Conservation (phyloP, 2,113 vertebrate genomes). For the Smithornis capensis region DNA sequence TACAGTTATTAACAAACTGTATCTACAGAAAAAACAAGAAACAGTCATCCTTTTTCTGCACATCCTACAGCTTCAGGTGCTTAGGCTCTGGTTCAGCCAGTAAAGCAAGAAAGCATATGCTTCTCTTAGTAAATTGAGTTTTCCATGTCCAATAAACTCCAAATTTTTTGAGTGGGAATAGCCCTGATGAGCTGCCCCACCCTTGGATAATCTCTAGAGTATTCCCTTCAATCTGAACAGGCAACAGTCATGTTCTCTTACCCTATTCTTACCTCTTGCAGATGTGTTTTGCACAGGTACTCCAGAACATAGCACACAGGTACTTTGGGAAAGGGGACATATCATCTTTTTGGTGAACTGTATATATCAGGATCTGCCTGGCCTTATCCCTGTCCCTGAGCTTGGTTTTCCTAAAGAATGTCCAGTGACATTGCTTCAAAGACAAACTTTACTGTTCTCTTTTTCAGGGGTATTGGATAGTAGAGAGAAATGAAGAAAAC, state of each 20-base stretch:
- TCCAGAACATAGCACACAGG: not conserved
- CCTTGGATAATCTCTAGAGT: not conserved
- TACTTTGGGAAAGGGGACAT: not conserved
- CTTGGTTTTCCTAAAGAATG: not conserved
- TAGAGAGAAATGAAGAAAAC: not conserved
- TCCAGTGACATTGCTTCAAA: not conserved
- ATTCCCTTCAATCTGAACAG: not conserved
- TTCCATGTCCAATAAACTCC: not conserved
- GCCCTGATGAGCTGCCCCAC: not conserved
- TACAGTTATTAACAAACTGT: not conserved
- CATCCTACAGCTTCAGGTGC: not conserved
- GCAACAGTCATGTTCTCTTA: not conserved
- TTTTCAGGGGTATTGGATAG: not conserved
- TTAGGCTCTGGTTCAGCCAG: not conserved
- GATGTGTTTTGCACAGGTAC: not conserved
- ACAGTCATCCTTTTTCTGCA: not conserved
- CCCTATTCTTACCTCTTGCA: not conserved
- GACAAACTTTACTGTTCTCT: not conserved
- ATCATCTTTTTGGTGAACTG: not conserved
- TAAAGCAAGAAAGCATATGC: not conserved
- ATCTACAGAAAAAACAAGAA: not conserved
- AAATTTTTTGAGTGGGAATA: not conserved
- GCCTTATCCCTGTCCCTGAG: not conserved
- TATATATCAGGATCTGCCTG: not conserved
- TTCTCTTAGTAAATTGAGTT: not conserved